Evolutionary conservation across 2,113 vertebrate genomes (phyloP).

Genomic region (Puma concolor): DNA sequence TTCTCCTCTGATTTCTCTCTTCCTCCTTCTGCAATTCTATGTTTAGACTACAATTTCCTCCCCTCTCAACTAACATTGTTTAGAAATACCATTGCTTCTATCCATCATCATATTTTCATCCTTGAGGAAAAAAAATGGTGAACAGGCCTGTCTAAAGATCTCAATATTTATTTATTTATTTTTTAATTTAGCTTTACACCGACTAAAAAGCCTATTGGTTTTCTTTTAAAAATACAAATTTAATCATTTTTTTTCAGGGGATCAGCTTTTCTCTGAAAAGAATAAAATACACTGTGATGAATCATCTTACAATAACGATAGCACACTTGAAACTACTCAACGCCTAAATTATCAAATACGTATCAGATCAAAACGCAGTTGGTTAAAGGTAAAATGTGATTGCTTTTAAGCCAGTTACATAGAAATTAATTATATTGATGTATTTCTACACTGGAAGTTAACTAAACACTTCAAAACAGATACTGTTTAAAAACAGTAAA

Average conservation of each 20-base stretch:
- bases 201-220: neutral
- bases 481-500: neutral
- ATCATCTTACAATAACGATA: neutral
- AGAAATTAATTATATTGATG: conserved; percentile 11
- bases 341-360: neutral
- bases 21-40: conserved; percentile 49
- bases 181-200: conserved; percentile 44
- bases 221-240: neutral
- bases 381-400: conserved; percentile 10
- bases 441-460: neutral
- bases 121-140: conserved; percentile 46
- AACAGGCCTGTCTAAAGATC: neutral
- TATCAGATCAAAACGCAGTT: neutral
- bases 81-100: conserved; percentile 48
- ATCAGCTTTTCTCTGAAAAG: neutral
- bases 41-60: conserved; percentile 69
- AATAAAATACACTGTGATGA: neutral
- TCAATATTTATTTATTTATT: neutral
- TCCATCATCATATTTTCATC: conserved; percentile 58
- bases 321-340: neutral
- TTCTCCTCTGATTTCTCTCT: conserved; percentile 51
- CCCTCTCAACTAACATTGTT: conserved; percentile 48
- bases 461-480: neutral
- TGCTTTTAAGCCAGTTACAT: neutral
- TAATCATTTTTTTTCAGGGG: neutral